Conservation (phyloP, 2,797 vertebrate genomes). For the Bradypodion pumilum region DNA sequence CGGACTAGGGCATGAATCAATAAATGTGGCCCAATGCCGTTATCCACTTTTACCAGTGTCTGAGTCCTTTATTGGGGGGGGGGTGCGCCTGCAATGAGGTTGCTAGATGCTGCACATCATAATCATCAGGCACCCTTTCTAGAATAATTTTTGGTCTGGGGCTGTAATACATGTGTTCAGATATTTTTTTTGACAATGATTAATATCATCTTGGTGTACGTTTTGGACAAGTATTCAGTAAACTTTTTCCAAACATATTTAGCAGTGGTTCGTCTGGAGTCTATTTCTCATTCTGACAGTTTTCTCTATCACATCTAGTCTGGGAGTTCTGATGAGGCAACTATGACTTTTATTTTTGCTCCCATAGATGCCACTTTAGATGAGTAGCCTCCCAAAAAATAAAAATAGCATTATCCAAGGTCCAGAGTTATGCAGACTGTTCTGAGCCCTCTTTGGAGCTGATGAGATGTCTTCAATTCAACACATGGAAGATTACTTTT, state of each 20-base stretch:
- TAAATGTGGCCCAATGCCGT: too few species aligned
- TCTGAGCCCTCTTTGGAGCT: conserved; percentile 39
- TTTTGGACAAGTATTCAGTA: neutral
- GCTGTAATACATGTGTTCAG: neutral
- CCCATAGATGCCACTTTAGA: conserved; percentile 46
- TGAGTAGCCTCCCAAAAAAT: conserved; percentile 45
- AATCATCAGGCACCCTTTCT: too few species aligned
- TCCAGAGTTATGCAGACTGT: conserved; percentile 20
- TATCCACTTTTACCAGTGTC: too few species aligned
- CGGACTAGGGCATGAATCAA: too few species aligned
- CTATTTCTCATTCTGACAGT: conserved; percentile 52
- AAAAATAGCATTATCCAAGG: conserved; percentile 43
- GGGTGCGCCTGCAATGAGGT: too few species aligned
- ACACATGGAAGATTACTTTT: conserved; percentile 50
- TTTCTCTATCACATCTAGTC: conserved; percentile 50
- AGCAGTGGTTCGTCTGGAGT: conserved; percentile 44
- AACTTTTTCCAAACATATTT: conserved; percentile 50
- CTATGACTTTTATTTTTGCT: conserved; percentile 17
- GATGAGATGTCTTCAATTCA: conserved; percentile 48
- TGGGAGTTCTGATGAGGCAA: conserved; percentile 55
- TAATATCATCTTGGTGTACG: neutral
- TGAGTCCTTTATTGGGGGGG: too few species aligned
- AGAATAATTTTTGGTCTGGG: too few species aligned
- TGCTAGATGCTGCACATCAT: too few species aligned
- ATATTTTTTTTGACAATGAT: neutral